Evolutionary conservation across 2,113 vertebrate species (phyloP), one percentile per base, ranked within the genome.

Genomic region (Gallinago undulata): DNA sequence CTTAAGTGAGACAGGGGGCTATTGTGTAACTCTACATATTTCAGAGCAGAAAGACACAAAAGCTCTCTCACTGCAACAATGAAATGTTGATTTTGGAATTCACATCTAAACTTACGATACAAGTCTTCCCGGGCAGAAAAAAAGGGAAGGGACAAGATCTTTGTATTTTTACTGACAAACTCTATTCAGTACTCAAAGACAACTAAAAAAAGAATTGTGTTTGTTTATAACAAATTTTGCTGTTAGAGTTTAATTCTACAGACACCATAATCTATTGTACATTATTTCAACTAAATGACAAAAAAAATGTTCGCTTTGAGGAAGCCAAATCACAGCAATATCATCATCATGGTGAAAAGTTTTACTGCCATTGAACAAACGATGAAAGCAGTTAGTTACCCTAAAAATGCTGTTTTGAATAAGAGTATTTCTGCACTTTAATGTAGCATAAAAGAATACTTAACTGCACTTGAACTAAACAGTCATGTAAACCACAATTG

Each of bases 381-480:
- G 37, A 74, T 53, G 25, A 93, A 94, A 95, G 48, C 37, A 63
- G 76, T 84, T 84, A 33, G 28, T 59, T 85, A 72, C 24, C 19
- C n/a, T 43, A 27, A 93, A 85, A 28, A 78, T 35, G 47, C 7
- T 92, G 66, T 45, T 94, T 57, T 83, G 62, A 81, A 63, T 92
- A 60, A 33, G 60, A 91, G 35, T 82, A 90, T 85, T 90, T 91
- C 55, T 94, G 75, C 13, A 92, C 23, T 64, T 72, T 87, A 87
- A 74, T 19, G 37, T 28, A 84, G 56, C 57, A 94, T 47, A 83
- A 95, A 94, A 74, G 63, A 72, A 89, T 74, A 68, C 15, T 78
- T 87, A 94, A 96, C 48, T 74, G 66, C 67, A 72, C 83, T 95
- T 84, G 59, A 93, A 72, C 60, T 55, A 75, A 94, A 85, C 19